Evolutionary conservation across 2,888 invertebrate genomes (phyloP), one percentile per base, ranked within the genome.

Genomic region (Tetrapedia diversipes): DNA sequence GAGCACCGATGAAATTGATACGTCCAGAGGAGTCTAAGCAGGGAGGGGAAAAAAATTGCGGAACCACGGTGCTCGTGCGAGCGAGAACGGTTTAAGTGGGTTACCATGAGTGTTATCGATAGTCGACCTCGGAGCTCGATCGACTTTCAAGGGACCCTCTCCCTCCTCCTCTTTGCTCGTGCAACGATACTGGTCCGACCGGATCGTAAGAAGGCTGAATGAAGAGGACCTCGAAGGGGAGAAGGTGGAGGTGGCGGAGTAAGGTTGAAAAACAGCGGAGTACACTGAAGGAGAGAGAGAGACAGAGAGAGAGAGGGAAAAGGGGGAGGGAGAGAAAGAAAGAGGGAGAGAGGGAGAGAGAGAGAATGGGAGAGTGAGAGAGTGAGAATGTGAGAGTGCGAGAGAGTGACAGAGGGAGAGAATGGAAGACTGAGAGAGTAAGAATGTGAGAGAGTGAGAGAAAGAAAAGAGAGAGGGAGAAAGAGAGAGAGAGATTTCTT

Each of bases 121-220:
- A 53, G 22, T 14, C 37, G 37, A 63, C n/a, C 63, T 49, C 49
- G 60, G 8, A 4, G 34, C 10, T 49, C 60, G 51, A 67, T 60
- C 43, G 51, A 68, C 59, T 68, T 60, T 59, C 49, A 51, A 49
- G 27, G 32, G 45, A 16, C 8, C 4, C n/a, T 22, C 54, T 34
- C 6, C 32, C 19, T 34, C n/a, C n/a, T 37, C 27, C 27, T 29
- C 19, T 29, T 10, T 14, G 22, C 14, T 24, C 74, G 74, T 66
- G 77, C 79, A 74, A 80, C 79, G 82, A 85, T 86, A 87, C 87
- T 85, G 85, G 87, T 86, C 74, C 75, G 66, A 87, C 87, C 85
- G 84, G 87, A 82, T 87, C 79, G 79, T 71, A 82, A 74, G 79
- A 79, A 74, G 77, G 66, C 69, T 88, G 85, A 87, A 88, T 87